Evolutionary conservation across 1,140 invertebrate species (phyloP), one percentile per base, ranked within the genome.

Genomic region (Planococcus citri): DNA sequence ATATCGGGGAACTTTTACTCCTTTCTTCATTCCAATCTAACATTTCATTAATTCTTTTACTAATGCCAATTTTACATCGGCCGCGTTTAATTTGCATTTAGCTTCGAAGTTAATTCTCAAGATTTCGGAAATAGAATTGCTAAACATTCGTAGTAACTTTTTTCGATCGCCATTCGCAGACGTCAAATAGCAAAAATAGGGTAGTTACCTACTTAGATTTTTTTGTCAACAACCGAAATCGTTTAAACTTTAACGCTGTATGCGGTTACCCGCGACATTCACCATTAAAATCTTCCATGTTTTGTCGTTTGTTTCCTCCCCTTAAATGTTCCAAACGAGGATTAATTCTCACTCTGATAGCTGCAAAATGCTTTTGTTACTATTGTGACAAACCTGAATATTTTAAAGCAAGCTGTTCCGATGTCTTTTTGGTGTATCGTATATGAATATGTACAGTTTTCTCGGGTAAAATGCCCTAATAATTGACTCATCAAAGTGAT

Each of bases 21-120:
- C 25, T 22, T 27, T 64, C 25, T 22, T 25, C 60, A 17, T 22
- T 64, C 25, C 9, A 64, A 64, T 64, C 60, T 64, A 64, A 64
- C 60, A 21, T 64, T 64, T 64, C 60, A 64, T 64, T 64, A 64
- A 64, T 64, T 64, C 60, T 64, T 64, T 64, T 27, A 17, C 60
- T 14, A 20, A 64, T 27, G 60, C 24, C 20, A 64, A 64, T 64
- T 64, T 64, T 64, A 27, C 60, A 64, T 64, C 60, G 60, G 60
- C 3, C 17, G 9, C 10, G 60, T 64, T 64, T 64, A 64, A 64
- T 64, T 64, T 64, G 60, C 60, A 64, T 64, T 64, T 64, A 24
- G 3, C 60, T 64, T n/a, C n/a, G n/a, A n/a, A n/a, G n/a, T n/a
- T 25, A 10, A 64, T 64, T 64, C 17, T 20, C 24, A 25, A 10